phyloP scores from a whole-genome alignment of 2,797 vertebrate species.

The Ptychadena robeensis region DNA sequence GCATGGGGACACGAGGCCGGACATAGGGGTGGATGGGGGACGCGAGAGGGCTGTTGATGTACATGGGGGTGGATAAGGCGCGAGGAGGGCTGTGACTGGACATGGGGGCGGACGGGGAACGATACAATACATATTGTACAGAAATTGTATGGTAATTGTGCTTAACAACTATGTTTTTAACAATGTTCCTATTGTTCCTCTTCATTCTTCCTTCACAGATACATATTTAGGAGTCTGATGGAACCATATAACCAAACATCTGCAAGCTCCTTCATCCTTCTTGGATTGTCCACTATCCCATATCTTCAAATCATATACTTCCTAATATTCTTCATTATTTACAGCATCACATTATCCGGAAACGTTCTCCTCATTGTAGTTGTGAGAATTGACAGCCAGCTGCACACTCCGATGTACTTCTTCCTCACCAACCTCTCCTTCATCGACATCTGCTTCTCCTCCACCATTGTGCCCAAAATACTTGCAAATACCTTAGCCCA shows the following conservation, averaged over 20 bases:
- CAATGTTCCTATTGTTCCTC: too few species aligned
- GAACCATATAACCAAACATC: slow-evolving; percentile 11
- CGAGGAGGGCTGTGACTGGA: too few species aligned
- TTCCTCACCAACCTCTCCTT: slow-evolving; percentile 45
- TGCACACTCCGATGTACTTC: slow-evolving; percentile 50
- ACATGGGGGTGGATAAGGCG: too few species aligned
- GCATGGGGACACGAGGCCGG: too few species aligned
- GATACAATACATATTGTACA: too few species aligned
- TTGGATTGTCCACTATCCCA: slow-evolving; percentile 25
- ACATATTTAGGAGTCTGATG: background rate
- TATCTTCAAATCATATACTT: slow-evolving; percentile 37
- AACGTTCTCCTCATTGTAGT: slow-evolving; percentile 40
- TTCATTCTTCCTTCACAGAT: background rate
- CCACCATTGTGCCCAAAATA: slow-evolving; percentile 36
- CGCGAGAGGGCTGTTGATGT: too few species aligned
- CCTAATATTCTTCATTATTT: slow-evolving; percentile 27
- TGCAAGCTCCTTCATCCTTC: slow-evolving; percentile 31
- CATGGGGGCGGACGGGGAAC: too few species aligned
- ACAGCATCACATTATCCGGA: slow-evolving; percentile 23
- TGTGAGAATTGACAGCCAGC: slow-evolving; percentile 7
- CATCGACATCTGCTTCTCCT: slow-evolving; percentile 46
- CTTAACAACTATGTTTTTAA: too few species aligned
- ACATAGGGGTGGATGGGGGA: too few species aligned
- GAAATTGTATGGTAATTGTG: too few species aligned
- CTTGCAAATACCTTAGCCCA: slow-evolving; percentile 18